Evolutionary conservation across 2,797 vertebrate species (phyloP).

Genomic region (Dendrocincla tyrannina): DNA sequence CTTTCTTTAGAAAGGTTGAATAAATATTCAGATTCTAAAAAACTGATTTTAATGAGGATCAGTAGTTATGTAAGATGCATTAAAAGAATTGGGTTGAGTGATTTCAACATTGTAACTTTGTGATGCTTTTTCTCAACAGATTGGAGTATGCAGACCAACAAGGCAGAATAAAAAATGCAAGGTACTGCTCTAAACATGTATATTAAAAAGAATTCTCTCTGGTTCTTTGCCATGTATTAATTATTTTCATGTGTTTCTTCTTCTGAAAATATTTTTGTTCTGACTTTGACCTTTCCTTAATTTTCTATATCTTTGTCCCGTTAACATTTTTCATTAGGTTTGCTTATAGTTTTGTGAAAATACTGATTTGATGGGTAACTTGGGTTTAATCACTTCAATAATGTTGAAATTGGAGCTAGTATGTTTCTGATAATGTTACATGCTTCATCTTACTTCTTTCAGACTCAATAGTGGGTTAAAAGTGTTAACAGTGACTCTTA

Average conservation of each 20-base stretch:
- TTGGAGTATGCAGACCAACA: constrained; percentile 88
- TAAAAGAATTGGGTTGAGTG: background rate
- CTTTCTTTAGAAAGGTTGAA: background rate
- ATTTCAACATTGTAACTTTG: constrained; percentile 4
- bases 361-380: background rate
- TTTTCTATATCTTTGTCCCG: background rate
- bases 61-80: background rate
- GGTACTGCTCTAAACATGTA: constrained; percentile 75
- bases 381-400: background rate
- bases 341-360: background rate
- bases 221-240: background rate
- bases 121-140: constrained; percentile 51
- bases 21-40: background rate
- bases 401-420: background rate
- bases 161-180: constrained; percentile 96
- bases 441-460: background rate
- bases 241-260: background rate
- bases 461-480: accelerated
- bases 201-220: background rate
- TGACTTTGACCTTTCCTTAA: background rate
- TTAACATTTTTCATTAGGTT: background rate
- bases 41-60: background rate
- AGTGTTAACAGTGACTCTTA: background rate
- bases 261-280: background rate
- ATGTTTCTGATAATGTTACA: background rate